Evolutionary conservation across 2,113 vertebrate genomes (phyloP), one percentile per base, ranked within the genome.

Genomic region (Zeus faber): DNA sequence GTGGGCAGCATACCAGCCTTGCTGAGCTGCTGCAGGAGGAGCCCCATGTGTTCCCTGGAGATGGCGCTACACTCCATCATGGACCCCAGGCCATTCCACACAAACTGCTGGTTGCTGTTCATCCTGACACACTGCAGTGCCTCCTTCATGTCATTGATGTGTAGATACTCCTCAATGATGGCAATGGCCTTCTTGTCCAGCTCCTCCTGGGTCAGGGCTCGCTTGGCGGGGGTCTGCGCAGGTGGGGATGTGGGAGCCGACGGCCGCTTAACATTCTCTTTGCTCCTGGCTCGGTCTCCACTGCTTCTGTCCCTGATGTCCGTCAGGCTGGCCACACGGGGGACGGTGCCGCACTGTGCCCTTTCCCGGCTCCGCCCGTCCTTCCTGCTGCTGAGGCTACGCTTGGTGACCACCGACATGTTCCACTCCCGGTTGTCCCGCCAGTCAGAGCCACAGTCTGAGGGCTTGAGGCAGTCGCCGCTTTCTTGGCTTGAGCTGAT

Each of bases 81-180:
- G 2, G 93, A 95, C 83, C 98, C 97, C 0, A 99, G 79, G 5
- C 93, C 94, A 0, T 89, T 92, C 80, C 95, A 93, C 3, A 98
- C 96, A 0, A 99, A 98, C 45, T 84, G 85, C 5, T 90, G 85
- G 6, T 90, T 65, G 27, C 91, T 93, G 68, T 89, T 87, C 79
- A 98, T 82, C 70, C 89, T 89, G 22, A 98, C 95, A 0, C 97
- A 99, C 87, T 96, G 95, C 47, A 98, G 74, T 2, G 96, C 95
- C 80, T 99, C 97, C 96, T 96, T 98, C 91, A 97, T 90, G 81
- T 99, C 95, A 21, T 95, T 97, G 74, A 98, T 95, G 68, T 98
- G 95, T 47, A 99, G 85, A 45, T 96, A 99, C 37, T 99, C 97
- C 70, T 99, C 96, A 23, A 95, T 96, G 72, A 98, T 99, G 0